These are phyloP conservation scores for Drosophila limbata DNA, from an alignment of 2,888 invertebrate species.

Conservation along the genomic window DNA sequence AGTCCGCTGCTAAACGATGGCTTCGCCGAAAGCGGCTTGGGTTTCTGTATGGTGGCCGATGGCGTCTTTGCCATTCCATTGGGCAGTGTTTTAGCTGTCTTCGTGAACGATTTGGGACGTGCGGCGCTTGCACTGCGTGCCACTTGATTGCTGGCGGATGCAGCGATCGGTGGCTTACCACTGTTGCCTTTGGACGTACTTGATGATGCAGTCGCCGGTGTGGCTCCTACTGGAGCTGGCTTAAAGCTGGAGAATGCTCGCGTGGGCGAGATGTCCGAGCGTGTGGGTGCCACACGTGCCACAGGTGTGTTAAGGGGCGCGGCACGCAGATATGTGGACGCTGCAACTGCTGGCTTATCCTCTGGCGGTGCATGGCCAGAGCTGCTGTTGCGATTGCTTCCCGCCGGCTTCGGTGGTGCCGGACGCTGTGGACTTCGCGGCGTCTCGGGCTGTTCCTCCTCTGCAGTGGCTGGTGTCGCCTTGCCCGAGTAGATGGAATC, in stretches of 20 bases:
- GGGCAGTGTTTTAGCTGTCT: slow-evolving; percentile 73
- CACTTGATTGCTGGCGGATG: slow-evolving; percentile 36
- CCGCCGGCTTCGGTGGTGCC: slow-evolving; percentile 86
- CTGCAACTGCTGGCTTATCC: slow-evolving; percentile 83
- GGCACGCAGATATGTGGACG: slow-evolving; percentile 89
- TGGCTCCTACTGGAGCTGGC: slow-evolving; percentile 58
- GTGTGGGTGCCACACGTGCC: slow-evolving; percentile 84
- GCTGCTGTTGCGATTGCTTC: slow-evolving; percentile 48
- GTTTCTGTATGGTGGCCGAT: slow-evolving; percentile 81
- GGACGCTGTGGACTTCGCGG: slow-evolving; percentile 86
- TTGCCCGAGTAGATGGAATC: slow-evolving; percentile 93
- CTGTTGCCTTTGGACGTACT: slow-evolving; percentile 15
- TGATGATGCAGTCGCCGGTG: slow-evolving; percentile 17
- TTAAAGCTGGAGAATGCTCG: slow-evolving; percentile 84
- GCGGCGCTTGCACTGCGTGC: slow-evolving; percentile 49
- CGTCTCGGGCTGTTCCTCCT: slow-evolving; percentile 85
- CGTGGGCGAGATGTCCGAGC: slow-evolving; percentile 81
- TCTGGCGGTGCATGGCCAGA: slow-evolving; percentile 22
- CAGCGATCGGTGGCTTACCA: slow-evolving; percentile 18
- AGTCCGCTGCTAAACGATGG: slow-evolving; percentile 75
- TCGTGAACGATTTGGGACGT: slow-evolving; percentile 74
- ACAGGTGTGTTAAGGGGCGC: slow-evolving; percentile 90
- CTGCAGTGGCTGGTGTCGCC: slow-evolving; percentile 84
- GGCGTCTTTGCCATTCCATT: slow-evolving; percentile 64
- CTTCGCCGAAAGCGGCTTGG: slow-evolving; percentile 82